Percentiles rank a stretch among this genome's conserved stretches.
phyloP scores from a whole-genome alignment of 1,140 invertebrate species.

The Aradophagus sp. region DNA sequence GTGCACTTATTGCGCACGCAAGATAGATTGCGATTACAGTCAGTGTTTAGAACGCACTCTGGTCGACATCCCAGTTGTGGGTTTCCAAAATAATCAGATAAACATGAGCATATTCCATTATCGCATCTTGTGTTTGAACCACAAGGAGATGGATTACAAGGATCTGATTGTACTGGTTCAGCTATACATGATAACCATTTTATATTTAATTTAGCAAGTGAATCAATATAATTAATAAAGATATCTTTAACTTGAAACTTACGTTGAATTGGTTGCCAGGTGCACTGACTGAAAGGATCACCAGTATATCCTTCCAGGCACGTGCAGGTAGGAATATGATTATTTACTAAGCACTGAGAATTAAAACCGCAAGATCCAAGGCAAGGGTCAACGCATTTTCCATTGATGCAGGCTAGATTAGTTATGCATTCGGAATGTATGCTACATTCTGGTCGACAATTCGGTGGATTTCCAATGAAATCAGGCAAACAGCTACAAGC shows the following conservation, averaged over 20 bases:
- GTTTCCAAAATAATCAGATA: conserved; percentile 81
- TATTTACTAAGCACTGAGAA: conserved; percentile 76
- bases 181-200: too few relatives aligned
- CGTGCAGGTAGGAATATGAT: conserved; percentile 77
- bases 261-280: too few relatives aligned
- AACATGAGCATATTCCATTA: conserved; percentile 79
- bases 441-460: conserved; percentile 76
- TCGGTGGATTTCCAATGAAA: conserved; percentile 77
- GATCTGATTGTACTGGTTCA: too few relatives aligned
- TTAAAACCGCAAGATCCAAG: conserved; percentile 76
- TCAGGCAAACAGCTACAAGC: conserved; percentile 76
- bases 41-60: conserved; percentile 81
- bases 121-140: conserved; percentile 79
- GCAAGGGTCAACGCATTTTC: conserved; percentile 76
- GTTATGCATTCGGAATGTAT: conserved; percentile 75
- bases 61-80: conserved; percentile 81
- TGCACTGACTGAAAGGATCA: too few relatives aligned
- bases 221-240: too few relatives aligned
- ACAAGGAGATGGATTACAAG: conserved; percentile 82
- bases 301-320: conserved; percentile 77
- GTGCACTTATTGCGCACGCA: conserved; percentile 81
- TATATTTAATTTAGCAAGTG: too few relatives aligned
- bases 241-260: too few relatives aligned
- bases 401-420: conserved; percentile 74
- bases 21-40: conserved; percentile 80